A percentile compares a stretch with the other conserved stretches of the same genome.
These are phyloP conservation scores for Neuroscelio doddi DNA, from an alignment of 2,888 invertebrate genomes.

Conservation along the genomic window DNA sequence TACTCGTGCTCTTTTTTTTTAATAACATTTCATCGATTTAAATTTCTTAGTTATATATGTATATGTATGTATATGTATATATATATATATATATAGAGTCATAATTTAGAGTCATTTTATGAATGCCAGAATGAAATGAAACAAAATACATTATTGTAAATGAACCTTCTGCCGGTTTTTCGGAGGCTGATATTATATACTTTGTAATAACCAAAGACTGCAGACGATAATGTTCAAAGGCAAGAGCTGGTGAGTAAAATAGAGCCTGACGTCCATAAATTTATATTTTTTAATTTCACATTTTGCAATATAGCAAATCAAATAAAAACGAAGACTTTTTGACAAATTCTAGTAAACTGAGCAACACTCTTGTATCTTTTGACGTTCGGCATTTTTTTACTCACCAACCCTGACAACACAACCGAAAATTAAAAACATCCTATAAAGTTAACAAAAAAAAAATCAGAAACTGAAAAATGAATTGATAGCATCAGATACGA, in stretches of 20 bases:
- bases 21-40: background rate
- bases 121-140: background rate
- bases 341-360: background rate
- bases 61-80: too few species aligned
- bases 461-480: background rate
- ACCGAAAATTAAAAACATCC: background rate
- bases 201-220: constrained; percentile 10
- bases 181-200: constrained; percentile 8
- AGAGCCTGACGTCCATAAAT: too few species aligned
- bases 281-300: too few species aligned
- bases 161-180: constrained; percentile 4
- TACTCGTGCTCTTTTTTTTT: constrained; percentile 37
- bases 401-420: background rate
- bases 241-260: background rate
- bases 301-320: background rate
- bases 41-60: background rate
- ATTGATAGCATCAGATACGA: background rate
- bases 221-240: background rate
- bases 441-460: background rate
- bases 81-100: too few species aligned
- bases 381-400: background rate
- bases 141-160: background rate
- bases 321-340: background rate
- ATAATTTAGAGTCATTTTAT: background rate
- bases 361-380: too few species aligned